These are phyloP conservation scores for Dasyprocta punctata DNA, from an alignment of 2,113 vertebrate species.

Conservation along the genomic window DNA sequence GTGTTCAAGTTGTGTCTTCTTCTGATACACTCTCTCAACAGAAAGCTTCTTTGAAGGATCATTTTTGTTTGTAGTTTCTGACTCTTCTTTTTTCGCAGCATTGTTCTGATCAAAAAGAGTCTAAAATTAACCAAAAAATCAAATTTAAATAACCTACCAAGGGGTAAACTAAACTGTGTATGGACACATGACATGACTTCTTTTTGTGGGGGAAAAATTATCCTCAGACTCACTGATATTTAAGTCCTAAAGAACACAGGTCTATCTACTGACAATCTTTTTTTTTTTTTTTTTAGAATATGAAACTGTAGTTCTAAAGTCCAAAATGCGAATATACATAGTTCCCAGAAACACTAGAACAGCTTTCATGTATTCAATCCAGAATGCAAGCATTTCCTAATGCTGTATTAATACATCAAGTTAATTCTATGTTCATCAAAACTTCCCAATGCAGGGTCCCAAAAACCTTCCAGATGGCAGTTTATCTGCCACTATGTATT, in stretches of 20 bases:
- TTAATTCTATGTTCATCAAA: slow-evolving; percentile 36
- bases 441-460: background rate
- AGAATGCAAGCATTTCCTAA: slow-evolving; percentile 10
- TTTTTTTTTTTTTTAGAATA: background rate
- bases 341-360: background rate
- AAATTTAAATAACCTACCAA: slow-evolving; percentile 80
- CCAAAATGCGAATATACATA: background rate
- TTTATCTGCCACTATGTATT: background rate
- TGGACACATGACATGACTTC: slow-evolving; percentile 45
- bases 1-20: slow-evolving; percentile 99
- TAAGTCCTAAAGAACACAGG: background rate
- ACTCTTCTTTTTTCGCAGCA: slow-evolving; percentile 92
- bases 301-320: background rate
- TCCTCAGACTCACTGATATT: background rate
- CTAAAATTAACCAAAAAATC: slow-evolving; percentile 86
- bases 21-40: slow-evolving; percentile 99
- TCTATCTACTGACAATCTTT: background rate
- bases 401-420: background rate
- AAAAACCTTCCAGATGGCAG: background rate
- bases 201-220: slow-evolving; percentile 34
- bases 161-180: slow-evolving; percentile 67
- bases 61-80: slow-evolving; percentile 91
- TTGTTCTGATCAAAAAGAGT: slow-evolving; percentile 94
- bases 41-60: slow-evolving; percentile 95
- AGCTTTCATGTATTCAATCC: background rate